These are phyloP conservation scores for Puma concolor DNA, from an alignment of 2,113 vertebrate genomes.

Conservation along the genomic window DNA sequence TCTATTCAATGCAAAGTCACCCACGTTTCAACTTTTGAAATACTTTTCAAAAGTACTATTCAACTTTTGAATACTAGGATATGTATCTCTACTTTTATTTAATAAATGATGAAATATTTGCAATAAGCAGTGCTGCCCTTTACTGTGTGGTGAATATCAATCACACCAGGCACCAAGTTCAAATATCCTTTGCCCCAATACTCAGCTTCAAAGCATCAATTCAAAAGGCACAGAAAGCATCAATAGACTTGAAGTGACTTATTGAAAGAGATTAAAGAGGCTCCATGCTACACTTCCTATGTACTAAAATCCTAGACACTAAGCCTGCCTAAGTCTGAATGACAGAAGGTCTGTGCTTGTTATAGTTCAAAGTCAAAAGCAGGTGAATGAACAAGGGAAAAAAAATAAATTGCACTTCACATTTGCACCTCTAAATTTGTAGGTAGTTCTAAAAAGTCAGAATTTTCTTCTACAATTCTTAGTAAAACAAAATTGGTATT, in stretches of 20 bases:
- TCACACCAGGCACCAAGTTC: conserved; percentile 43
- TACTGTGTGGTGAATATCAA: conserved; percentile 52
- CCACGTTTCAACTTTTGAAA: conserved; percentile 19
- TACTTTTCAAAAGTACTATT: background rate
- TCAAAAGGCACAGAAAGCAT: conserved; percentile 60
- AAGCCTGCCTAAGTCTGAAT: conserved; percentile 71
- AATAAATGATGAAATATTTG: conserved; percentile 41
- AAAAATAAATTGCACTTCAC: background rate
- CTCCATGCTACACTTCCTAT: conserved; percentile 56
- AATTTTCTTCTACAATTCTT: conserved; percentile 41
- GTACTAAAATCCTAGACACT: conserved; percentile 69
- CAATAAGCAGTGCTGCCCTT: background rate
- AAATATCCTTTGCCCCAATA: conserved; percentile 63
- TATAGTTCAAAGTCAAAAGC: conserved; percentile 58
- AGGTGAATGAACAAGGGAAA: conserved; percentile 35
- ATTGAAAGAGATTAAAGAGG: conserved; percentile 71
- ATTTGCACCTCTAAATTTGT: background rate
- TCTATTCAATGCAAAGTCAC: conserved; percentile 27
- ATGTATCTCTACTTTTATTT: conserved; percentile 27
- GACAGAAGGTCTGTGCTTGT: conserved; percentile 13
- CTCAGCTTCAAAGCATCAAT: conserved; percentile 67
- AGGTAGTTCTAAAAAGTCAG: background rate
- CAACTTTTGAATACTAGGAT: conserved; percentile 24
- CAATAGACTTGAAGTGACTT: conserved; percentile 66
- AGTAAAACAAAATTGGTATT: conserved; percentile 24